A percentile compares a stretch with the other conserved stretches of the same genome.
Evolutionary conservation across 2,888 invertebrate species (phyloP).

Genomic region (Drosophila eohydei): DNA sequence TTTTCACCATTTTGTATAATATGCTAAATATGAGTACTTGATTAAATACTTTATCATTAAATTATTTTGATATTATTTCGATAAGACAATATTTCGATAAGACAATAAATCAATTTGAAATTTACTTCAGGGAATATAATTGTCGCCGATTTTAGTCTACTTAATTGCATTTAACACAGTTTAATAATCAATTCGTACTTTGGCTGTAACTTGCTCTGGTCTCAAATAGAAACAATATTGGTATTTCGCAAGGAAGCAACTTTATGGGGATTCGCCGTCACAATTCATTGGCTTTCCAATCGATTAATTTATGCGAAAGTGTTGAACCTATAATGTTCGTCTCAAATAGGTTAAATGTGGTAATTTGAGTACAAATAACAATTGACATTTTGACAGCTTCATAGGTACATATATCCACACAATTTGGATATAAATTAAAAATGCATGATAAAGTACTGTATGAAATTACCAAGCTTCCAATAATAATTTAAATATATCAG

Average conservation of each 20-base stretch:
- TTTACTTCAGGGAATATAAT: background rate
- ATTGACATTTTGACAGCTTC: slow-evolving; percentile 2
- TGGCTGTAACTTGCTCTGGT: background rate
- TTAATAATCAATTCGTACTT: background rate
- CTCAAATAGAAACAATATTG: background rate
- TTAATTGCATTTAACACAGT: background rate
- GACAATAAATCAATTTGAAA: background rate
- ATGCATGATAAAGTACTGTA: slow-evolving; percentile 1
- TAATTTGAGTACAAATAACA: slow-evolving; percentile 1
- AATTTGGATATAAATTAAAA: slow-evolving; percentile 7
- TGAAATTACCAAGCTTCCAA: slow-evolving; percentile 1
- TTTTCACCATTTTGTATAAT: background rate
- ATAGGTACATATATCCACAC: background rate
- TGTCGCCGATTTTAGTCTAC: background rate
- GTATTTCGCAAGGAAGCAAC: background rate
- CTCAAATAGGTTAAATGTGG: background rate
- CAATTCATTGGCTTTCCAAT: background rate
- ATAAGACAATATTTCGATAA: background rate
- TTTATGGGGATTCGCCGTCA: background rate
- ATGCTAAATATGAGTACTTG: background rate
- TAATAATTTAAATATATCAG: background rate
- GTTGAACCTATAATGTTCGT: background rate
- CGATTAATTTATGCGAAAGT: slow-evolving; percentile 2
- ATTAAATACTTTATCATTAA: background rate
- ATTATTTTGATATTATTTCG: background rate